phyloP scores from a whole-genome alignment of 2,888 invertebrate species.

The Stramonita haemastoma region DNA sequence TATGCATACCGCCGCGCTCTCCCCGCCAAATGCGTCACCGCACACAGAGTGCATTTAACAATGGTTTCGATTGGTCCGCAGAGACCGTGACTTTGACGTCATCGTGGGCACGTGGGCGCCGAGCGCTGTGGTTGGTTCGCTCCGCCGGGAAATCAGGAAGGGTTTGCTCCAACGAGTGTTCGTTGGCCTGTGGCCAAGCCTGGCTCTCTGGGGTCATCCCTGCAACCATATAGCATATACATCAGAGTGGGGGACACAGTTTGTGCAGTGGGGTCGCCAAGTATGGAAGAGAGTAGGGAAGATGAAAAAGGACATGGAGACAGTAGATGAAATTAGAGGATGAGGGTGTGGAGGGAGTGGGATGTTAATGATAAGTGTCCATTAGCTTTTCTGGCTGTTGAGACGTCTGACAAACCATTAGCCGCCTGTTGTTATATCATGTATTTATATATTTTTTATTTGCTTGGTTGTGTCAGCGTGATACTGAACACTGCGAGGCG shows the following conservation, averaged over 20 bases:
- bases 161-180: neutral
- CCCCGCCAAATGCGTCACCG: neutral
- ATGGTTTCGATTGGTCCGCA: slow-evolving; percentile 14
- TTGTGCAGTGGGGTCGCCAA: neutral
- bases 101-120: neutral
- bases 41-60: neutral
- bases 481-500: too few species aligned
- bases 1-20: neutral
- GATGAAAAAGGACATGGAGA: neutral
- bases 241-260: neutral
- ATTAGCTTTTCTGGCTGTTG: too few species aligned
- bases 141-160: neutral
- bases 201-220: neutral
- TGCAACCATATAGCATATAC: neutral
- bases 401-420: too few species aligned
- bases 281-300: neutral
- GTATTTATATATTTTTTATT: too few species aligned
- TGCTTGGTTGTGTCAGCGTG: too few species aligned
- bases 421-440: too few species aligned
- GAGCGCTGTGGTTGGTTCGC: neutral
- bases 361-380: too few species aligned
- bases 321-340: neutral
- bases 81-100: neutral
- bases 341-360: too few species aligned
- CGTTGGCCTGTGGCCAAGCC: neutral